Base-by-base conservation (phyloP, 2,113 vertebrate genomes). In the Cygnus buccinator region DNA sequence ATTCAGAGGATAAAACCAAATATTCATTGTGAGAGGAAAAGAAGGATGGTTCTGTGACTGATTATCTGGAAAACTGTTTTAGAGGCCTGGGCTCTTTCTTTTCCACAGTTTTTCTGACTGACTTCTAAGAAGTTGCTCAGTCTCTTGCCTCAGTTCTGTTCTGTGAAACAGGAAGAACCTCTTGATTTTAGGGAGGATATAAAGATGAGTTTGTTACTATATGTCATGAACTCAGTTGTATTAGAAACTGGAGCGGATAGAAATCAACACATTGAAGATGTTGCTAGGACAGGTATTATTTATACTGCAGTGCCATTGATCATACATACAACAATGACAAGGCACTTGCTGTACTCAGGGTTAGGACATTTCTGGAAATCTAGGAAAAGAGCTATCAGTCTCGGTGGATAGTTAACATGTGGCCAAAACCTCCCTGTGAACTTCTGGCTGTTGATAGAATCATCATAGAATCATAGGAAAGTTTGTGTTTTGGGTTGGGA, bases 401-500 rank as follows among this genome's bases (percentile, higher is more conserved):
- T 8, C 13, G 31, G 19, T 14, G 17, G 7, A 33, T 15, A 25
- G 13, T 74, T 29, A 77, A 39, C 39, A 63, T 35, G 28, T 67
- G 22, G 13, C 52, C 63, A 13, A 2, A 39, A 43, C 17, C 11
- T 72, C 22, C 0, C 0, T 31, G 22, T 59, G 73, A 78, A 44
- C 11, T 68, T 48, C 6, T 50, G n/a, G 5, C 22, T 77, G 21
- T 52, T 68, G 21, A 62, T 8, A 52, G 48, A 50, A 25, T 50
- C 48, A 50, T 13, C 48, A 25, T 7, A 23, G 22, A 50, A 25
- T 25, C 48, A 50, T 13, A 50, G 22, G 22, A 50, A 50, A 50
- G 22, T 13, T 50, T 50, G 48, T 12, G 48, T 50, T 50, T 50
- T 50, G 48, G 48, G 48, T 50, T 50, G 22, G 48, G 22, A 50